phyloP scores from a whole-genome alignment of 2,888 invertebrate species.

The Netelia inedita region DNA sequence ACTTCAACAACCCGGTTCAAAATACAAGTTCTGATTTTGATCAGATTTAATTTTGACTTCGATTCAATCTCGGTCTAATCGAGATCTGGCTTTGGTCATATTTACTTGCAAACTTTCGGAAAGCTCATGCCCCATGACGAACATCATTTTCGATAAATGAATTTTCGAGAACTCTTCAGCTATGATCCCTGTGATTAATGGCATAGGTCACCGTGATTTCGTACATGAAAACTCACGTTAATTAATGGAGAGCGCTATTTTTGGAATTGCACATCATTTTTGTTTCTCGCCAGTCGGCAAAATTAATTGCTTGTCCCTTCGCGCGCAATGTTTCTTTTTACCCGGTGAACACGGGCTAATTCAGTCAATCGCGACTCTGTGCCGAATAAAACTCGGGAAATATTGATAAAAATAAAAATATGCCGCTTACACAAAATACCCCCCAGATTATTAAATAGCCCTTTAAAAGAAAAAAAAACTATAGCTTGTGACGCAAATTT shows the following conservation, averaged over 20 bases:
- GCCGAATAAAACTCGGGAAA: background rate
- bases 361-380: background rate
- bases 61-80: too few species aligned
- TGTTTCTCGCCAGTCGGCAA: background rate
- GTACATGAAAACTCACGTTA: background rate
- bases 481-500: too few species aligned
- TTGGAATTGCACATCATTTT: background rate
- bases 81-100: too few species aligned
- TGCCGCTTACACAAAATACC: too few species aligned
- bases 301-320: background rate
- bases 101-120: background rate
- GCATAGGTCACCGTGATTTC: background rate
- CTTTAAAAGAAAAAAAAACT: too few species aligned
- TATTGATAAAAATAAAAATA: too few species aligned
- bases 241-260: too few species aligned
- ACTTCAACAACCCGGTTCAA: slow-evolving; percentile 9
- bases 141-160: background rate
- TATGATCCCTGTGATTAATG: slow-evolving; percentile 36
- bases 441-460: too few species aligned
- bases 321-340: background rate
- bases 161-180: slow-evolving; percentile 22
- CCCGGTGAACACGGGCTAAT: too few species aligned
- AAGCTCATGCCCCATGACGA: background rate
- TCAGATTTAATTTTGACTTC: background rate
- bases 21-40: slow-evolving; percentile 1